phyloP scores from a whole-genome alignment of 1,140 invertebrate genomes.

The Diploscapter pachys region DNA sequence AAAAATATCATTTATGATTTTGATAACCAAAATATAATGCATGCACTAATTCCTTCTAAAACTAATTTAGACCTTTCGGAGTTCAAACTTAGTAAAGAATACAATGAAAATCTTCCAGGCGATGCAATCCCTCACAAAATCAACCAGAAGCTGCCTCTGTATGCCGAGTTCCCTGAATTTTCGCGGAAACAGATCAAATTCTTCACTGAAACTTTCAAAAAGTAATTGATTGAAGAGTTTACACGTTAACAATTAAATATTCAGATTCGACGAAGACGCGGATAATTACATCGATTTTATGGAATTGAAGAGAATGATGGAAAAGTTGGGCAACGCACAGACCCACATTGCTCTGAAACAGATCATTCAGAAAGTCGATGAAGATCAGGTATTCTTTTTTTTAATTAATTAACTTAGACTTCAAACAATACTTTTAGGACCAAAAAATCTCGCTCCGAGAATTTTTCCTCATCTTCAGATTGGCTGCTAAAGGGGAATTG shows the following conservation, averaged over 20 bases:
- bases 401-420: too few relatives aligned
- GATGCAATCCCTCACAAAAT: conserved; percentile 26
- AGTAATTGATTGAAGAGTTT: conserved; percentile 4
- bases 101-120: conserved; percentile 20
- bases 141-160: conserved; percentile 23
- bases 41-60: too few relatives aligned
- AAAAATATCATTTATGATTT: not conserved
- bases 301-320: conserved; percentile 37
- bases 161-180: conserved; percentile 33
- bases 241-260: not conserved
- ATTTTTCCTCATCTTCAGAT: conserved; percentile 32
- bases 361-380: conserved; percentile 34
- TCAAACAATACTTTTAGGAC: not conserved
- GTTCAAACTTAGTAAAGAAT: not conserved
- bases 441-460: conserved; percentile 30
- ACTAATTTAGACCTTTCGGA: not conserved
- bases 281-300: conserved; percentile 33
- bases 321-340: conserved; percentile 31
- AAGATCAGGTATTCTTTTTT: conserved; percentile 11
- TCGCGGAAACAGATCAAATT: conserved; percentile 32
- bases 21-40: not conserved
- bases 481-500: conserved; percentile 31
- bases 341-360: conserved; percentile 36
- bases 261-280: conserved; percentile 31
- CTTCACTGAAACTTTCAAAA: conserved; percentile 34